These are phyloP conservation scores for Thera obeliscata DNA, from an alignment of 2,888 invertebrate species.

Conservation along the genomic window DNA sequence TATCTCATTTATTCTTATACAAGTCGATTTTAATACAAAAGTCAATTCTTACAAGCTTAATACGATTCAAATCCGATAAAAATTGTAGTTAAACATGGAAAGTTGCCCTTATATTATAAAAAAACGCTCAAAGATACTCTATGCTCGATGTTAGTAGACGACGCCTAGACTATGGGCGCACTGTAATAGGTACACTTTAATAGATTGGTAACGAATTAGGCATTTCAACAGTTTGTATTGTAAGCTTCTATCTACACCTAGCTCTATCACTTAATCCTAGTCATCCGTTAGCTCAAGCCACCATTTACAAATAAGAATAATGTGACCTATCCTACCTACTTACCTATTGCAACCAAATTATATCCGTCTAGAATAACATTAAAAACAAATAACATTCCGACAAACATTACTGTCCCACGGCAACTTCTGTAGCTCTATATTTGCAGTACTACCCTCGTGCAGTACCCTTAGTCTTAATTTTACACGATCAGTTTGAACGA, in stretches of 20 bases:
- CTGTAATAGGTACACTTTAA: neutral
- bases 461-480: too few relatives aligned
- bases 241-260: conserved; percentile 47
- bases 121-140: neutral
- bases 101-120: conserved; percentile 5
- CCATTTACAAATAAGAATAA: conserved; percentile 43
- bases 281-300: conserved; percentile 35
- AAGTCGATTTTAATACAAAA: conserved; percentile 8
- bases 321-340: conserved; percentile 20
- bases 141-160: neutral
- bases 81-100: conserved; percentile 9
- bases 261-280: conserved; percentile 38
- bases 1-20: neutral
- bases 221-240: conserved; percentile 50
- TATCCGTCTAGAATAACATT: conserved; percentile 72
- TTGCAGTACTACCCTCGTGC: too few relatives aligned
- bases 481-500: too few relatives aligned
- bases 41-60: conserved; percentile 17
- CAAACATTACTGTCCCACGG: conserved; percentile 4
- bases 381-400: conserved; percentile 52
- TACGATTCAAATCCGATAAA: conserved; percentile 37
- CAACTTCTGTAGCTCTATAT: too few relatives aligned
- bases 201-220: conserved; percentile 59
- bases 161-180: neutral
- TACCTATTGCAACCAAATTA: conserved; percentile 59